Evolutionary conservation across 2,113 vertebrate species (phyloP), one percentile per base, ranked within the genome.

Genomic region (Gulo gulo): DNA sequence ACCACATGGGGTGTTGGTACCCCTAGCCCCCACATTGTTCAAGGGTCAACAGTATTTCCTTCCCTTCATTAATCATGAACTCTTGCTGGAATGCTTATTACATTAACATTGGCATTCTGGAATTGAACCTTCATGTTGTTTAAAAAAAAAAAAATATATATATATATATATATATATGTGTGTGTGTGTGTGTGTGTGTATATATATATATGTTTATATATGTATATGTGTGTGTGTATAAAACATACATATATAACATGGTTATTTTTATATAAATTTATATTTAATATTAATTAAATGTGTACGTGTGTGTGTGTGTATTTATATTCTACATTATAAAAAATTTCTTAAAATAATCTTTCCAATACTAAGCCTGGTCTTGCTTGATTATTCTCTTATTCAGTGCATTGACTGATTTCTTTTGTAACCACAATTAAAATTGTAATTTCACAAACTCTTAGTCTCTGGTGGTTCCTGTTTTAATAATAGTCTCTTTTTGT

Each of bases 341-440:
- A 96, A 91, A 34, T 59, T 42, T 94, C 42, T 86, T 88, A 73
- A 92, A 57, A 42, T 42, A 84, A 31, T 86, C 10, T 95, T 94
- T 94, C 50, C 10, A 92, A 20, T 71, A 73, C 18, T 78, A 81
- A 89, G 24, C 15, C 96, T 95, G 42, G 1, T 81, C 36, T 88
- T 88, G 16, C 50, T 59, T 82, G 23, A 80, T 83, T 90, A 73
- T 78, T 86, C 36, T 94, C 39, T 85, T 83, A 83, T 84, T 93
- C 63, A 82, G 8, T 50, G 23, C 26, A 84, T 81, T 76, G 31
- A 81, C 16, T 76, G 6, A 86, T 94, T 69, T 74, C 79, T 81
- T 91, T 92, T 61, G 23, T 87, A 69, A 94, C 36, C 12, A 7
- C 81, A 97, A 88, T 88, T 93, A 88, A 93, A 90, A 88, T 84